Evolutionary conservation across 2,888 invertebrate species (phyloP), one percentile per base, ranked within the genome.

Genomic region (Venustoraphidia nigricollis): DNA sequence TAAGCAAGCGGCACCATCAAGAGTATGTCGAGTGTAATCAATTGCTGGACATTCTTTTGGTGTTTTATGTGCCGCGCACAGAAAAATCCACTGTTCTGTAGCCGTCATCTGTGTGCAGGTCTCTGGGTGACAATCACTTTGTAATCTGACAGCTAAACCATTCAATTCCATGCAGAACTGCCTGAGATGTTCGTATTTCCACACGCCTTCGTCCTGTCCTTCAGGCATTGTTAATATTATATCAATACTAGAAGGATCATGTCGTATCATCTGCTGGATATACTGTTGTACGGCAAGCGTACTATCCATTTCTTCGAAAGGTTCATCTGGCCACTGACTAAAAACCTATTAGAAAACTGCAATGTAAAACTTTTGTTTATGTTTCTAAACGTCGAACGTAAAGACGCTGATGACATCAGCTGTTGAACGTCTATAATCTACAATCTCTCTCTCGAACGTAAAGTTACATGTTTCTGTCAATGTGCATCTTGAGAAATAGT

Each of bases 11-110:
- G 98, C 98, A 36, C 98, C 97, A 70, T 99, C 98, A 53, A 98
- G 73, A 41, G 98, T 98, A 65, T 98, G 98, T 57, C 98, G 77
- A 2, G 97, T 98, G 62, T 98, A 98, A 69, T 98, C 97, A 65
- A 99, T 98, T 47, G 98, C 98, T 49, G 97, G 93, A 68, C 98
- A 98, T 77, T 98, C 98, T 69, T 98, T 98, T 39, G 98, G 98
- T 53, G 97, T 97, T 76, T 98, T 98, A 67, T 98, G 98, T 40
- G 98, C 97, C 50, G 98, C 98, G 75, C 98, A 98, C 47, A 99
- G 72, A 68, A 98, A 98, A 68, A 99, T 98, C 98, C 98, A 99
- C 63, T 98, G 97, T 68, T 98, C 97, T 34, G 98, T 98, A 35
- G 98, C 98, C 41, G 97, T 98, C 98, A 98, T 99, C 71, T 99